Evolutionary conservation across 2,797 vertebrate genomes (phyloP).

Genomic region (Amniataba percoides): DNA sequence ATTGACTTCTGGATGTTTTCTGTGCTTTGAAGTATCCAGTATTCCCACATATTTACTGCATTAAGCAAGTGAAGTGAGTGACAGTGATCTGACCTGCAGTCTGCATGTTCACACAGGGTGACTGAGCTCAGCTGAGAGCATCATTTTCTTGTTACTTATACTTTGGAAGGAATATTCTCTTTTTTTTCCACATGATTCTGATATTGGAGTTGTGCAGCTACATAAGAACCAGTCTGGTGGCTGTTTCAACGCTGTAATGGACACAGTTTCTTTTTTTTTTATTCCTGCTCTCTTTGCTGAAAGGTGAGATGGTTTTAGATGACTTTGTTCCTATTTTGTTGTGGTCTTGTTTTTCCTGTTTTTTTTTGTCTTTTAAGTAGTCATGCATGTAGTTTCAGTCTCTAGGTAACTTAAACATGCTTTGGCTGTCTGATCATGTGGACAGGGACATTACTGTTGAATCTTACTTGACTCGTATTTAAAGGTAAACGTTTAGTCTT

Average conservation of each 20-base stretch:
- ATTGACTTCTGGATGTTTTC: not conserved
- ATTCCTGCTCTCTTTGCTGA: not conserved
- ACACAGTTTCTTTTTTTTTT: too few species aligned
- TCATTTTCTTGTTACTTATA: not conserved
- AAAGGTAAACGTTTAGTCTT: not conserved
- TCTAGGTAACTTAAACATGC: not conserved
- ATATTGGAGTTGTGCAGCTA: not conserved
- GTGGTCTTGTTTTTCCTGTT: not conserved
- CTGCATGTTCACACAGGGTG: not conserved
- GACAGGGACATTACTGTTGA: not conserved
- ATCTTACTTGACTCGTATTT: not conserved
- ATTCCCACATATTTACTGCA: too few species aligned
- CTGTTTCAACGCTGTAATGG: too few species aligned
- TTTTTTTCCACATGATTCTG: too few species aligned
- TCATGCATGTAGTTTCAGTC: not conserved
- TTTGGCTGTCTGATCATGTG: slow-evolving; percentile 18
- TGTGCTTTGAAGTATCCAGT: not conserved
- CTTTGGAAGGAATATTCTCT: not conserved
- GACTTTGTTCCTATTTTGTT: not conserved
- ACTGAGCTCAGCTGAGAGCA: not conserved
- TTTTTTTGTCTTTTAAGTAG: not conserved
- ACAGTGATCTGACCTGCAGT: not conserved
- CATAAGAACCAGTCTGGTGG: not conserved
- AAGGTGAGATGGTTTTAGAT: not conserved
- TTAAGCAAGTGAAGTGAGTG: too few species aligned